Evolutionary conservation across 1,140 invertebrate genomes (phyloP).

Genomic region (Trachymyrmex cornetzi): DNA sequence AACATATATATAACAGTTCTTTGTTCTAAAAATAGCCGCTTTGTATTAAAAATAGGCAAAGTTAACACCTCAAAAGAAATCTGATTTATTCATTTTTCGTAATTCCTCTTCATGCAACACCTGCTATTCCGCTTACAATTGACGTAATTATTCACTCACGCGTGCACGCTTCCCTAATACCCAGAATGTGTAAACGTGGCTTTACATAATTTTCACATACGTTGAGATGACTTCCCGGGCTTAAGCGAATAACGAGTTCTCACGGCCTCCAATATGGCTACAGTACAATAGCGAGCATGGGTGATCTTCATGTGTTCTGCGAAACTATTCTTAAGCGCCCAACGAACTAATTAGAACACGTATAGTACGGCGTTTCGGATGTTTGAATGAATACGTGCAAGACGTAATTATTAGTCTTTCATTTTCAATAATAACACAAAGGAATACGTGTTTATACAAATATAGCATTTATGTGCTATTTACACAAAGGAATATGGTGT

Average conservation of each 20-base stretch:
- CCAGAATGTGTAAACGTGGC: constrained; percentile 68
- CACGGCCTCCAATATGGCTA: constrained; percentile 75
- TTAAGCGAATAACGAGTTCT: constrained; percentile 74
- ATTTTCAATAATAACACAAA: constrained; percentile 27
- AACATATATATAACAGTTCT: neutral
- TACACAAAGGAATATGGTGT: neutral
- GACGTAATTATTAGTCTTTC: constrained; percentile 7
- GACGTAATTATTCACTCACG: constrained; percentile 72
- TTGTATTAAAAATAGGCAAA: neutral
- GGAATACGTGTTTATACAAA: neutral
- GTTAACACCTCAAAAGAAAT: constrained; percentile 21
- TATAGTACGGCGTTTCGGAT: neutral
- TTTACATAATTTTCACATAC: constrained; percentile 83
- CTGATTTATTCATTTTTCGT: constrained; percentile 24
- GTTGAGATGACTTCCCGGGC: constrained; percentile 34
- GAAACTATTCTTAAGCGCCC: constrained; percentile 78
- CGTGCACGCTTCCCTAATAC: constrained; percentile 63
- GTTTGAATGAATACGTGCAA: neutral
- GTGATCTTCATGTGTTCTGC: constrained; percentile 66
- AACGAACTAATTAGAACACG: constrained; percentile 78
- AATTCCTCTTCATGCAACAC: constrained; percentile 71
- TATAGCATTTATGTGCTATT: neutral
- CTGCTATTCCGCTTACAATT: constrained; percentile 65
- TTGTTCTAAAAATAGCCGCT: neutral
- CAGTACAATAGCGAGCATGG: constrained; percentile 68